Evolutionary conservation across 2,888 invertebrate genomes (phyloP), one percentile per base, ranked within the genome.

Genomic region (Drosophila birchii): DNA sequence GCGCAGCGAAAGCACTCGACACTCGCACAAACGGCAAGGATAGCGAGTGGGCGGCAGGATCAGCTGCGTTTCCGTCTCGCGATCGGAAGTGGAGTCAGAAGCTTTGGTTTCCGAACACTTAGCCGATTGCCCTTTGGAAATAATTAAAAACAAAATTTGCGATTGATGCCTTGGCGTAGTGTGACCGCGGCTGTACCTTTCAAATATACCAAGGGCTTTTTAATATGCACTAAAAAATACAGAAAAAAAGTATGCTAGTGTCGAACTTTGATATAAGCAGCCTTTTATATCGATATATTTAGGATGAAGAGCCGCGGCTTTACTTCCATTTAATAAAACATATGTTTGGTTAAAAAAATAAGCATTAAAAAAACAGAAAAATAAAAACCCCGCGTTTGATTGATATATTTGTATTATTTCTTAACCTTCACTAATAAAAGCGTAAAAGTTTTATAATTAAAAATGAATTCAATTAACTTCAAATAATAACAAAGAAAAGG

Each of bases 111-210:
- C 34, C 20, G 51, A 16, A 53, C 23, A 34, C 23, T 36, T 1
- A 23, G 51, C 51, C 51, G 16, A 36, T 53, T 53, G 34, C 23
- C 36, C 34, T 36, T 53, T 53, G 51, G 34, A 23, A 36, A 53
- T 53, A 53, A 53, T 53, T 53, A 53, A 53, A 53, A 53, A 53
- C 51, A 53, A 53, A 53, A 53, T 53, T 53, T 53, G 51, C 51
- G 36, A 53, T 53, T 53, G 51, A 53, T 53, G 51, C 51, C 34
- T 53, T 34, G 51, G 34, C 16, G 23, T 36, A 53, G 51, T 36
- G 51, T 53, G 51, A 53, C 51, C 51, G 34, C 14, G 16, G 20
- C 11, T 16, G 20, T 16, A 36, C 34, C 34, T 34, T 51, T 51
- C 34, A 53, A 53, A 53, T 36, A 16, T 36, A 53, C 34, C 51